phyloP scores from a whole-genome alignment of 2,888 invertebrate genomes.

The Didymodactylos carnosus region DNA sequence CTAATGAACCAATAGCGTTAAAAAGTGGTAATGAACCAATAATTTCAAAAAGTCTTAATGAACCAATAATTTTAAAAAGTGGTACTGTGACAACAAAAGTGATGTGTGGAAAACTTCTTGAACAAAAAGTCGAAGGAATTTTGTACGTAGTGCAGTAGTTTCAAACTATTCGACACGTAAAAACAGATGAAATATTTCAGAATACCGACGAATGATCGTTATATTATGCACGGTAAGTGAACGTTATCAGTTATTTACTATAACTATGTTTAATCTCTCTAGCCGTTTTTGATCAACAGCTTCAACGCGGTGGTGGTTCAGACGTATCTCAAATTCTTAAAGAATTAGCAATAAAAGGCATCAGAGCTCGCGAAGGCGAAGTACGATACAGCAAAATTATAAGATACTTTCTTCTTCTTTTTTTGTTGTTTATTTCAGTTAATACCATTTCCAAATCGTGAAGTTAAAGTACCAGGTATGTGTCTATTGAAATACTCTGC shows the following conservation, averaged over 20 bases:
- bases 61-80: background rate
- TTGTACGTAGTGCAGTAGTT: background rate
- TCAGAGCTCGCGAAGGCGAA: background rate
- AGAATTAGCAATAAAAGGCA: background rate
- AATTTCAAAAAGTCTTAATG: no score
- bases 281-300: background rate
- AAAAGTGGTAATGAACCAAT: background rate
- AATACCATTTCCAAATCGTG: background rate
- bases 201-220: background rate
- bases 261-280: no score
- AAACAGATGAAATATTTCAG: no score
- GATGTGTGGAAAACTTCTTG: background rate
- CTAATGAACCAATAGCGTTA: background rate
- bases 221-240: background rate
- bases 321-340: background rate
- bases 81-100: background rate
- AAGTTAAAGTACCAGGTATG: background rate
- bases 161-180: no score
- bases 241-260: no score
- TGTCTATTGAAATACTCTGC: no score
- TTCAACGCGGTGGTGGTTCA: background rate
- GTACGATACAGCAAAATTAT: background rate
- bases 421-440: no score
- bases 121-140: background rate
- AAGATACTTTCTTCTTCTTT: no score